Conservation (phyloP, 2,888 invertebrate species). For the Chrysopilus asiliformis region DNA sequence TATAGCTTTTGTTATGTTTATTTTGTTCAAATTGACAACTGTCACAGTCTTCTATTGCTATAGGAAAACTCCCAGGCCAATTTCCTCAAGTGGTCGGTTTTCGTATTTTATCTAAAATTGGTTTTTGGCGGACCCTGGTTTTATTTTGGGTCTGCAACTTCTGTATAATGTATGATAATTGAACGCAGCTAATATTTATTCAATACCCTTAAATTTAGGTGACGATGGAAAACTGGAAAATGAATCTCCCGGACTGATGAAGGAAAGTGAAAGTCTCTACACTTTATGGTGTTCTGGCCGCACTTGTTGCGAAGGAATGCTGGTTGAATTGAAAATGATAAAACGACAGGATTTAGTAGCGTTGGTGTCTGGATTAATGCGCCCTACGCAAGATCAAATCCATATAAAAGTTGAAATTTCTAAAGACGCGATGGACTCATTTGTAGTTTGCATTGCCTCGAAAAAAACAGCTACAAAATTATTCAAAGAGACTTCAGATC, state of each 20-base stretch:
- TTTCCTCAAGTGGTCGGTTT: too few species aligned
- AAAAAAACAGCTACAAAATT: slow-evolving; percentile 76
- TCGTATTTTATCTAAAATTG: too few species aligned
- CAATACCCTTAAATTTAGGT: too few species aligned
- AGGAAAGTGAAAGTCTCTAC: slow-evolving; percentile 91
- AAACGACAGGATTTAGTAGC: slow-evolving; percentile 94
- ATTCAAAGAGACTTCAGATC: slow-evolving; percentile 85
- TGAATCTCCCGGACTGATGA: slow-evolving; percentile 57
- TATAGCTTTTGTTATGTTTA: too few species aligned
- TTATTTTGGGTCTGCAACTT: too few species aligned
- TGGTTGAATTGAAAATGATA: slow-evolving; percentile 85
- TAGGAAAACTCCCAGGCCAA: too few species aligned
- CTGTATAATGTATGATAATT: too few species aligned
- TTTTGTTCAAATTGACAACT: too few species aligned
- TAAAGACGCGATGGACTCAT: slow-evolving; percentile 83
- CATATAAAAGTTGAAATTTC: slow-evolving; percentile 75
- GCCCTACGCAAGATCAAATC: slow-evolving; percentile 77
- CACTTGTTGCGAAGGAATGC: slow-evolving; percentile 91
- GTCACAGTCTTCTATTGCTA: too few species aligned
- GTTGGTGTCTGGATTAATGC: slow-evolving; percentile 65
- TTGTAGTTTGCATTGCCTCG: slow-evolving; percentile 82
- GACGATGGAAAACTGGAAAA: slow-evolving; percentile 63
- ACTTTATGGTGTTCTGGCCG: slow-evolving; percentile 94
- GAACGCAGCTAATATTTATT: too few species aligned
- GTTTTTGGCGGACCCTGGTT: too few species aligned